Evolutionary conservation across 2,888 invertebrate species (phyloP).

Genomic region (Harmothoe impar): DNA sequence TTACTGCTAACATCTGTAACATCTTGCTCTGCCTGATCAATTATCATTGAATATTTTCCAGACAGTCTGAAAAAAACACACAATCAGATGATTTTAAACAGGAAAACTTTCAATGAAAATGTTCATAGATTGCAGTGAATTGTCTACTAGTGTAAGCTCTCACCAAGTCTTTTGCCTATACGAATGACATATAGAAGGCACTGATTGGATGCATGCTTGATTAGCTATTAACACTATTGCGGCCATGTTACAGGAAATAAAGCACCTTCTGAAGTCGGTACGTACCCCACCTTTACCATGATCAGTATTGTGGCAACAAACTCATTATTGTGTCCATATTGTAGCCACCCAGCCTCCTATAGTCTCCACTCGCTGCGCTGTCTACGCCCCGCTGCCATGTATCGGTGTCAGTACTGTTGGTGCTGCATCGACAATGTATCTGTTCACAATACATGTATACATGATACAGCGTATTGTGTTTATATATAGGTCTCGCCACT

Average conservation of each 20-base stretch:
- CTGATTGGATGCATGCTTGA: background rate
- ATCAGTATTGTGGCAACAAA: background rate
- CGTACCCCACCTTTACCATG: slow-evolving; percentile 38
- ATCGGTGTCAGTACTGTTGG: too few relatives aligned
- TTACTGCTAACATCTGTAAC: background rate
- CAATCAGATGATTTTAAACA: background rate
- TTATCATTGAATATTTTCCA: background rate
- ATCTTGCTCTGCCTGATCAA: background rate
- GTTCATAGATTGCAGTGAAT: background rate
- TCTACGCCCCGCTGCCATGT: too few relatives aligned
- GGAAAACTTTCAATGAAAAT: slow-evolving; percentile 6
- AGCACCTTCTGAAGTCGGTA: slow-evolving; percentile 44
- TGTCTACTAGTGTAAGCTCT: background rate
- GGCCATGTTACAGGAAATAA: slow-evolving; percentile 51
- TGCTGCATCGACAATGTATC: too few relatives aligned
- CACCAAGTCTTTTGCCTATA: too few relatives aligned
- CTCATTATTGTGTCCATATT: slow-evolving; percentile 28
- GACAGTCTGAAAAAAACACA: background rate
- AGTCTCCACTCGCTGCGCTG: background rate
- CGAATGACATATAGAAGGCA: too few relatives aligned
- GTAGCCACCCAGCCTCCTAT: slow-evolving; percentile 9
- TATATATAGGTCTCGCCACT: too few relatives aligned
- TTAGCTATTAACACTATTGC: background rate
- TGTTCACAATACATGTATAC: too few relatives aligned
- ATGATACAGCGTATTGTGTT: too few relatives aligned